These are phyloP conservation scores for Umimayanthus kanabou DNA, from an alignment of 92 coral and sea anemone species.

Conservation along the genomic window DNA sequence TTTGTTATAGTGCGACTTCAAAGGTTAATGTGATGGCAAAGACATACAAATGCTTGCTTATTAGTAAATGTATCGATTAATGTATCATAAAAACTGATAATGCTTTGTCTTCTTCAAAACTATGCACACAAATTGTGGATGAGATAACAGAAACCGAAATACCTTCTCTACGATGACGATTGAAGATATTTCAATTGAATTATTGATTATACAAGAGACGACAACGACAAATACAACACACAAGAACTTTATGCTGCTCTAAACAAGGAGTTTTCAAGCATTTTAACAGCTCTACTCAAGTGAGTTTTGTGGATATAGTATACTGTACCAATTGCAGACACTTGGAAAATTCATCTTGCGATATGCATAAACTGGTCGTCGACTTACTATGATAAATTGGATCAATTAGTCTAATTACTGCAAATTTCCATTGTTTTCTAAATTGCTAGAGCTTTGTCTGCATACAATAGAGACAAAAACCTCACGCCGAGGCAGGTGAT, in stretches of 20 bases:
- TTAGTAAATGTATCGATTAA: not conserved
- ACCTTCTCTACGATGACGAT: not conserved
- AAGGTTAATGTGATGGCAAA: not conserved
- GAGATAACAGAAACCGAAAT: constrained; percentile 7
- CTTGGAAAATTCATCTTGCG: constrained; percentile 12
- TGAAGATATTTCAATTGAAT: constrained; percentile 23
- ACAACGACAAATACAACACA: not conserved
- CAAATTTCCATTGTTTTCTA: constrained; percentile 49
- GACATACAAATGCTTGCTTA: not conserved
- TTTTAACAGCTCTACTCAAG: not conserved
- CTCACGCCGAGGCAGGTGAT: constrained; percentile 33
- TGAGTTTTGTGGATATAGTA: not conserved
- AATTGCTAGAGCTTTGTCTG: constrained; percentile 58
- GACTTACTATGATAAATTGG: constrained; percentile 49
- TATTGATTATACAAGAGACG: constrained; percentile 20
- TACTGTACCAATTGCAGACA: not conserved
- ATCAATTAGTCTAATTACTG: constrained; percentile 59
- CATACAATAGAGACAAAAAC: constrained; percentile 33
- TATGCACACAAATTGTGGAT: not conserved
- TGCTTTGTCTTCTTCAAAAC: not conserved
- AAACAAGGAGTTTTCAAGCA: not conserved
- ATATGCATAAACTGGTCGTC: not conserved
- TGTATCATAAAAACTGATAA: constrained; percentile 16
- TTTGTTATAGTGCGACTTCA: not conserved
- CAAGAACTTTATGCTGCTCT: not conserved